phyloP scores from a whole-genome alignment of 2,113 vertebrate genomes.

The Poeciliopsis retropinna region DNA sequence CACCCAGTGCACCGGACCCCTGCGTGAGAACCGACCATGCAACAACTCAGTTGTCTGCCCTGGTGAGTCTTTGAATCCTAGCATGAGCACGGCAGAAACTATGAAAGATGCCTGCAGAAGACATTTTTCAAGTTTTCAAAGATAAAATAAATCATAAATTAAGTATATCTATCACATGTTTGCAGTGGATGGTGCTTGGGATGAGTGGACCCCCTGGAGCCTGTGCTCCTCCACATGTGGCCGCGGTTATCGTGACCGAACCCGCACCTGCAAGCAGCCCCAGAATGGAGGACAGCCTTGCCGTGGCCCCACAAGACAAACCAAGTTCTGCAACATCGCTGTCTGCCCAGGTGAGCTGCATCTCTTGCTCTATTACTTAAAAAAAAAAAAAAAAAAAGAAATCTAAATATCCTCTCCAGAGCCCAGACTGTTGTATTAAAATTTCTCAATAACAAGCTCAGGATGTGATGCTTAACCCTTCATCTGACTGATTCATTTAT shows the following conservation, averaged over 20 bases:
- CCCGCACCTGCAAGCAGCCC: slow-evolving; percentile 90
- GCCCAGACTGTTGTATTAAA: background rate
- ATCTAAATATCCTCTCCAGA: background rate
- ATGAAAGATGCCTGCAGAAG: background rate
- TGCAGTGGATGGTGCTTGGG: slow-evolving; percentile 93
- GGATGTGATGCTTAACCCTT: slow-evolving; percentile 15
- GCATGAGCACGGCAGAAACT: background rate
- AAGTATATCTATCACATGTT: slow-evolving; percentile 21
- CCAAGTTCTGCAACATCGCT: slow-evolving; percentile 98
- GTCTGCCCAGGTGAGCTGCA: slow-evolving; percentile 91
- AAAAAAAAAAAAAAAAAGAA: background rate
- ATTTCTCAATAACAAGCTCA: slow-evolving; percentile 7
- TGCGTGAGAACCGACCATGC: slow-evolving; percentile 93
- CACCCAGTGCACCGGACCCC: slow-evolving; percentile 91
- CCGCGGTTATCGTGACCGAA: slow-evolving; percentile 91
- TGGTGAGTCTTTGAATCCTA: slow-evolving; percentile 75
- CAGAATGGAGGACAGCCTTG: slow-evolving; percentile 93
- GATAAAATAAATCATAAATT: background rate
- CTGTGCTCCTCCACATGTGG: slow-evolving; percentile 97
- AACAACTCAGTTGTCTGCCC: slow-evolving; percentile 94
- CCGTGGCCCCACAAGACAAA: slow-evolving; percentile 88
- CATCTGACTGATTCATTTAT: slow-evolving; percentile 33
- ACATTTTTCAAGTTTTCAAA: background rate
- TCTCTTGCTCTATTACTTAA: background rate
- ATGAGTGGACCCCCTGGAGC: slow-evolving; percentile 99